These are phyloP conservation scores for Microvelia longipes DNA, from an alignment of 1,140 invertebrate species.

Conservation along the genomic window DNA sequence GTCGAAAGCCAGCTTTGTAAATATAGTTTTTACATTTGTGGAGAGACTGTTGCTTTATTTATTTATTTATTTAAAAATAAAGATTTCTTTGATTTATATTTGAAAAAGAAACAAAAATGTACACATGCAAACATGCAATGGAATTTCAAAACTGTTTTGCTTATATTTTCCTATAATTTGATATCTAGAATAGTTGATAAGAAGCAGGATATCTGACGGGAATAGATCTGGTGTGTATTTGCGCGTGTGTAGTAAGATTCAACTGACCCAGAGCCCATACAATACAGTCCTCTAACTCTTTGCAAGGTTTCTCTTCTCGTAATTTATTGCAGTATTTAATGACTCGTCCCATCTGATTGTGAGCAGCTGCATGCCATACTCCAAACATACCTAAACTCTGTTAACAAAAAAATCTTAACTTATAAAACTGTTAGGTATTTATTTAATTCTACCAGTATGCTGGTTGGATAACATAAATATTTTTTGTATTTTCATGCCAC, in stretches of 20 bases:
- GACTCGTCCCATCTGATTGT: slow-evolving; percentile 63
- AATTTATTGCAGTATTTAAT: slow-evolving; percentile 58
- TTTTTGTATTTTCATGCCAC: not conserved
- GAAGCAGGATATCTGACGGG: slow-evolving; percentile 13
- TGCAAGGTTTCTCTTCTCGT: slow-evolving; percentile 58
- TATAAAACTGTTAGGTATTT: not conserved
- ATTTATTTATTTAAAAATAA: no score
- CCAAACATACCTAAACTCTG: slow-evolving; percentile 35
- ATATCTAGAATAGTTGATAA: slow-evolving; percentile 16
- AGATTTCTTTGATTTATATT: no score
- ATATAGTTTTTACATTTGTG: no score
- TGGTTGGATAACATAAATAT: not conserved
- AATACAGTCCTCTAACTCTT: slow-evolving; percentile 49
- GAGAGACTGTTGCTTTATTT: no score
- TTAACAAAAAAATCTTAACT: slow-evolving; percentile 7
- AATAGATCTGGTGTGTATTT: slow-evolving; percentile 10
- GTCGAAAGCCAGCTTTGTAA: no score
- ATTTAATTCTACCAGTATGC: not conserved
- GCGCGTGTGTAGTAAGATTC: slow-evolving; percentile 11
- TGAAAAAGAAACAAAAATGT: no score
- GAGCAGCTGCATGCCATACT: slow-evolving; percentile 61
- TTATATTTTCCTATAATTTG: no score
- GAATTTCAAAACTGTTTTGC: no score
- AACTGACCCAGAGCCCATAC: slow-evolving; percentile 14
- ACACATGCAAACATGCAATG: no score